phyloP scores from a whole-genome alignment of 2,888 invertebrate species.

The Apomyelois bistriatella region DNA sequence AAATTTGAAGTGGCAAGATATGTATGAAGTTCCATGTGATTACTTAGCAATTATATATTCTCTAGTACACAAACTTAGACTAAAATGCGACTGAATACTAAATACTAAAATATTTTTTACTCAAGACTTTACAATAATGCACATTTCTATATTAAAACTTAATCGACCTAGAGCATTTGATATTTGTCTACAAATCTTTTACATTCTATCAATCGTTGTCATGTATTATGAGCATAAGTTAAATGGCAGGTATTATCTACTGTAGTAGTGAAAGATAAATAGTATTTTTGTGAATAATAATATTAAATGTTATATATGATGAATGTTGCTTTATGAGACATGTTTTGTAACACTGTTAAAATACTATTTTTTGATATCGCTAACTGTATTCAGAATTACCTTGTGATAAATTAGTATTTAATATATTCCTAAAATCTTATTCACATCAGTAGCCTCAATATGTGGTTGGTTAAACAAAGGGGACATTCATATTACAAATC shows the following conservation, averaged over 20 bases:
- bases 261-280: constrained; percentile 16
- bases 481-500: too few relatives aligned
- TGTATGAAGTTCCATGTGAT: neutral
- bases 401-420: constrained; percentile 46
- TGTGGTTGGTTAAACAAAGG: too few relatives aligned
- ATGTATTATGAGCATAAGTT: constrained; percentile 10
- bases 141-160: constrained; percentile 21
- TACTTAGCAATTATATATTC: neutral
- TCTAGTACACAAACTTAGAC: constrained; percentile 19
- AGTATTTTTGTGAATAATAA: constrained; percentile 14
- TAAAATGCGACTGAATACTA: constrained; percentile 40
- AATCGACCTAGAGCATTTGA: constrained; percentile 18
- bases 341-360: constrained; percentile 26
- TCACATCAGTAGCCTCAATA: constrained; percentile 23
- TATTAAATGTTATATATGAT: constrained; percentile 9
- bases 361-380: constrained; percentile 33
- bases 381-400: constrained; percentile 42
- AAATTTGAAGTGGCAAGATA: constrained; percentile 20
- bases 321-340: constrained; percentile 16
- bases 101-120: constrained; percentile 37
- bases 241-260: constrained; percentile 30
- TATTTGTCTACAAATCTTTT: constrained; percentile 18
- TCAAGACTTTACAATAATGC: constrained; percentile 30
- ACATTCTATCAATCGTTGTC: constrained; percentile 18
- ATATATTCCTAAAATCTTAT: constrained; percentile 36